Evolutionary conservation across 1,140 invertebrate genomes (phyloP).

Genomic region (Nixonia krombeini): DNA sequence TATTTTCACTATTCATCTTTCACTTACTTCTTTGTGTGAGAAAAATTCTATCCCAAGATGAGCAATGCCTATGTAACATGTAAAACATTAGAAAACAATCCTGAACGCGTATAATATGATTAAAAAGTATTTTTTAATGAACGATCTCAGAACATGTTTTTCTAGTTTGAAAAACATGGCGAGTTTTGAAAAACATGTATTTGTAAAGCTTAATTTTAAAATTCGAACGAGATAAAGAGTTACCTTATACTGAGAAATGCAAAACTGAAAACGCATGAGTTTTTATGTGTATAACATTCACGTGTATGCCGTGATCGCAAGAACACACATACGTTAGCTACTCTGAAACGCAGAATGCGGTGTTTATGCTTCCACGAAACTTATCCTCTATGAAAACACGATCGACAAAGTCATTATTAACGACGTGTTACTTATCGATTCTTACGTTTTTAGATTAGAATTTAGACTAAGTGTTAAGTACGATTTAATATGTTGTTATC

Average conservation of each 20-base stretch:
- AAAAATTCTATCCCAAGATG: background rate
- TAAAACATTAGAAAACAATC: conserved; percentile 1
- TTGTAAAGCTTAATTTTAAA: too few species aligned
- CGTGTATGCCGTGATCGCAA: too few species aligned
- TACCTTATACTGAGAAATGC: too few species aligned
- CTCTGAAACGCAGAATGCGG: conserved; percentile 19
- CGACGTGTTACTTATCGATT: conserved; percentile 43
- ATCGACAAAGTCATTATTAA: conserved; percentile 45
- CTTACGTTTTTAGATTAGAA: conserved; percentile 44
- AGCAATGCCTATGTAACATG: background rate
- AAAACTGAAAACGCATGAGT: too few species aligned
- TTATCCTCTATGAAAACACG: conserved; percentile 22
- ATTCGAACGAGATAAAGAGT: too few species aligned
- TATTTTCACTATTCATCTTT: background rate
- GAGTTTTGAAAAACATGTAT: too few species aligned
- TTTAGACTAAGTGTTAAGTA: conserved; percentile 34
- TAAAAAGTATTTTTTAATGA: too few species aligned
- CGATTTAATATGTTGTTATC: conserved; percentile 29
- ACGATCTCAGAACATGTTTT: too few species aligned
- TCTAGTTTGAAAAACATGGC: too few species aligned
- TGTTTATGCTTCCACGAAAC: conserved; percentile 45
- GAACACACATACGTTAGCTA: too few species aligned
- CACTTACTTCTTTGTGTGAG: background rate
- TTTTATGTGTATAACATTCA: too few species aligned
- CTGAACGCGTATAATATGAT: background rate